Base-by-base conservation (phyloP, 2,113 vertebrate genomes). In the Pterophyllum scalare region DNA sequence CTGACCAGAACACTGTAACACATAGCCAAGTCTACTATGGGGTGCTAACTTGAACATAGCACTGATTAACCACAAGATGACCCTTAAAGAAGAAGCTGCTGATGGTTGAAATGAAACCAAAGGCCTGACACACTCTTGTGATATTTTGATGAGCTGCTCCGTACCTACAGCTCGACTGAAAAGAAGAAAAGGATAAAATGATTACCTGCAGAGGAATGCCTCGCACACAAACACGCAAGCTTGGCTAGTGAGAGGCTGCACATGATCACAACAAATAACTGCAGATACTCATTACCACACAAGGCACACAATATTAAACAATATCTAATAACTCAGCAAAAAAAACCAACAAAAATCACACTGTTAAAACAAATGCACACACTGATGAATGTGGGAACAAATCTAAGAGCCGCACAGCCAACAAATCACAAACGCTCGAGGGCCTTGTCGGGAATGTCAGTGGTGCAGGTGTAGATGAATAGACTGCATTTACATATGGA, bases 351-450 rank as follows among this genome's bases (percentile, higher is more conserved):
- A 77, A 81, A 77, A 64, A 49, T 24, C 49, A 77, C 57, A 77
- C 70, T 15, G 40, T 58, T 49, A 83, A 85, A 88, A 65, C 81
- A 84, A 82, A 88, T 20, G 72, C 78, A 88, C 65, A 81, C 57
- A 81, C n/a, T 62, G 81, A 81, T 67, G 82, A 57, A 64, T 65
- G 70, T 81, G 74, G 65, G 77, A 65, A 52, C 19, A 72, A 84
- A 80, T 88, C 52, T 9, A 83, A 65, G 31, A 76, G 83, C 52
- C 83, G 82, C 82, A 91, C 88, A 74, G 70, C 76, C 88, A 83
- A 72, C 58, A 83, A 46, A 87, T 60, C 57, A 62, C 7, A 2
- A 13, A 81, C 13, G 24, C 77, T 12, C 12, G 40, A 84, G 85
- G 77, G 43, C 2, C 40, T n/a, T 9, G 74, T 61, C 26, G 24